Conservation (phyloP, 2,797 vertebrate species). For the Ambastaia sidthimunki region DNA sequence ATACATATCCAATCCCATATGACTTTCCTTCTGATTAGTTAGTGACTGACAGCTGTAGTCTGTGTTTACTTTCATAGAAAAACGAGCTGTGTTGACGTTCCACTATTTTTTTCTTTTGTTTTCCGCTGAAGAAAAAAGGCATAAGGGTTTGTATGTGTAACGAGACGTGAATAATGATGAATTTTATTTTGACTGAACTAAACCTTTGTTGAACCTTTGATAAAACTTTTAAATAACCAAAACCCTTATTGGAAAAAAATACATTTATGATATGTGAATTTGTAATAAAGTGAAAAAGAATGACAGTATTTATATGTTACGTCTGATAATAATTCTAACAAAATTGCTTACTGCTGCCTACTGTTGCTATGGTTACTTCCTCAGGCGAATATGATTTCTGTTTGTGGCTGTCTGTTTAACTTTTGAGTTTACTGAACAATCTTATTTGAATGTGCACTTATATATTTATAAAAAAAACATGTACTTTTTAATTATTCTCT, state of each 20-base stretch:
- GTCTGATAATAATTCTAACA: constrained; percentile 4
- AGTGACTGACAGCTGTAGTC: too few relatives aligned
- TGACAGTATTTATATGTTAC: constrained; percentile 15
- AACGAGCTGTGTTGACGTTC: too few relatives aligned
- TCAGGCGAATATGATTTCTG: constrained; percentile 2
- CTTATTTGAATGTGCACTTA: background rate
- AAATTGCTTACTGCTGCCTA: background rate
- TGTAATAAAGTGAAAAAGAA: background rate
- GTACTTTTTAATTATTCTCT: background rate
- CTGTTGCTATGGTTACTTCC: constrained; percentile 38
- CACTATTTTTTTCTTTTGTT: too few relatives aligned
- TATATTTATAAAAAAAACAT: background rate
- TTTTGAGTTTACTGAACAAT: constrained; percentile 9
- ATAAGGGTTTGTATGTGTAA: too few relatives aligned
- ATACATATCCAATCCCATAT: background rate
- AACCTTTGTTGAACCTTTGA: too few relatives aligned
- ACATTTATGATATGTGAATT: background rate
- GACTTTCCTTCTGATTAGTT: background rate
- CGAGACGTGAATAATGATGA: too few relatives aligned
- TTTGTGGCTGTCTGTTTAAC: background rate
- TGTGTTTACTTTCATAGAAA: too few relatives aligned
- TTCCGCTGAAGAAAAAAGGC: too few relatives aligned
- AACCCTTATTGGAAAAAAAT: background rate
- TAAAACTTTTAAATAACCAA: too few relatives aligned
- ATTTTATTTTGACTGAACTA: too few relatives aligned